A percentile compares a stretch with the other conserved stretches of the same genome.
Evolutionary conservation across 2,113 vertebrate species (phyloP).

Genomic region (Patagioenas fasciata): DNA sequence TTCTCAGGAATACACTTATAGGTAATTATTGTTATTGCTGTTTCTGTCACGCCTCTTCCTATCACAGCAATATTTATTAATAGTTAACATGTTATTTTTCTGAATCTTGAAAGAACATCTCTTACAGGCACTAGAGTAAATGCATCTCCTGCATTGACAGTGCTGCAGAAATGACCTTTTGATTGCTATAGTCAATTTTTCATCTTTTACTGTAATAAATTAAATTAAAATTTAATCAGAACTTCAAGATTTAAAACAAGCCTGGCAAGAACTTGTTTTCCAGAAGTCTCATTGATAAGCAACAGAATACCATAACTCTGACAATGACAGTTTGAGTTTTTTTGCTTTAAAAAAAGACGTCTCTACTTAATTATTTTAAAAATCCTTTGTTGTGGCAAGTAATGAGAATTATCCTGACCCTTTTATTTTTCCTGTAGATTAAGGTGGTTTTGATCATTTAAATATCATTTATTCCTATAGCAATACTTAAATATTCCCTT

Average conservation of each 20-base stretch:
- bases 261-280: neutral
- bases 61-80: neutral
- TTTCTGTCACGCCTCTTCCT: neutral
- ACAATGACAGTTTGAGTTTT: neutral
- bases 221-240: slow-evolving; percentile 13
- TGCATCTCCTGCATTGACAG: neutral
- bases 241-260: neutral
- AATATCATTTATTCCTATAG: neutral
- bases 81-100: neutral
- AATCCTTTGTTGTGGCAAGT: neutral
- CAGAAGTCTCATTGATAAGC: neutral
- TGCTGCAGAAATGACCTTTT: neutral
- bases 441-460: slow-evolving; percentile 21
- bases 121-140: neutral
- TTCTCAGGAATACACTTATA: neutral
- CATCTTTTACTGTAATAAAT: neutral
- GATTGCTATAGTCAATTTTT: neutral
- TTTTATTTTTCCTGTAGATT: neutral
- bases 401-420: neutral
- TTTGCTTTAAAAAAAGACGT: neutral
- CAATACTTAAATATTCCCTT: slow-evolving; percentile 1
- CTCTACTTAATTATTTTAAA: neutral
- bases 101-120: neutral
- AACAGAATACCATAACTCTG: neutral
- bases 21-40: neutral